Evolutionary conservation across 1,140 invertebrate species (phyloP), one percentile per base, ranked within the genome.

Genomic region (Mercenaria mercenaria): DNA sequence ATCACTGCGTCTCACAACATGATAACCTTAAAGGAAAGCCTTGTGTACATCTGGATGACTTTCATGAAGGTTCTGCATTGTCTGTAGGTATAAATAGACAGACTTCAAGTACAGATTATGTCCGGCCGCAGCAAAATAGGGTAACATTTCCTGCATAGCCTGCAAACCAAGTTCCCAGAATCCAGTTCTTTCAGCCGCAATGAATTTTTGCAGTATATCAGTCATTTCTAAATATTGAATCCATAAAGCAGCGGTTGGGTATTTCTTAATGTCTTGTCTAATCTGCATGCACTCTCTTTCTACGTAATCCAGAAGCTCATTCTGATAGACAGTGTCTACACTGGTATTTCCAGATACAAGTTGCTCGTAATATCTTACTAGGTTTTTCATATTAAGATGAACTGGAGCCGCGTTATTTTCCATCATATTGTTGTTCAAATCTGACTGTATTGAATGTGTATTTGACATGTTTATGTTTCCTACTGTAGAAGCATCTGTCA

Each of bases 71-170:
- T 93, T 61, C 84, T 69, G 0, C 95, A 95, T 96, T 92, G 96
- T 90, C 94, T 96, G 96, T 11, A 96, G 72, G 92, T 96, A 96
- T 26, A 96, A 76, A 59, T 95, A 94, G 59, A 92, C 91, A 82
- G 94, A 96, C 94, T 96, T 96, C 3, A 96, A 95, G 92, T 96
- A 96, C 39, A 93, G 84, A 86, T 95, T 95, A 91, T 96, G 96
- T 34, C 96, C 96, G 83, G 92, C 74, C 10, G 96, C 95, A 91
- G 95, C 93, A 92, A 96, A 95, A 79, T 90, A 95, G 18, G 95
- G 95, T 15, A 96, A 85, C 93, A 96, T 96, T 91, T 93, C 89
- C 64, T 90, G 77, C 39, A 96, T 18, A 29, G 88, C 23, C 32
- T 90, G 6, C 15, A 91, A 64, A 74, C 92, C 76, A 1, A 90